Evolutionary conservation across 2,888 invertebrate genomes (phyloP), one percentile per base, ranked within the genome.

Genomic region (Nomada fucata): DNA sequence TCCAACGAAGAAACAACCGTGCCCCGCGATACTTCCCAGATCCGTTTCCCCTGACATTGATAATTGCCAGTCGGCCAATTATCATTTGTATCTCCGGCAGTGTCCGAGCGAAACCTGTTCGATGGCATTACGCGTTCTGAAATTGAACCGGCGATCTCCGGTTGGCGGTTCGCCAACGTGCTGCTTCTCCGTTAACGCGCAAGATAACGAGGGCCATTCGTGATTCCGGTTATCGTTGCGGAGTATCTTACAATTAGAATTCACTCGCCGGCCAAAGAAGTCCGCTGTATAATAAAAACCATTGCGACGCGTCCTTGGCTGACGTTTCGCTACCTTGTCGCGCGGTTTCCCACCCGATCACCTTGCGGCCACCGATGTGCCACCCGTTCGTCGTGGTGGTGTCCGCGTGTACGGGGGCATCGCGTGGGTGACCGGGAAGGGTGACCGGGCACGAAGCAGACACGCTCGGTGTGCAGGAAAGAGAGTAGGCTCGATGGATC

Each of bases 271-370:
- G 15, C 52, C 52, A 71, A 20, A n/a, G 20, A 53, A 3, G 26
- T n/a, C 69, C 69, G 60, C 18, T 26, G 26, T 9, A 5, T 20
- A 7, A 42, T 29, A 60, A 73, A 80, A 68, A 44, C 13, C 13
- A n/a, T 11, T 7, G 29, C 44, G 61, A 73, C 61, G 47, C 47
- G 81, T 80, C 81, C 81, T 81, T 69, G 81, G 18, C 20, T 13
- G 67, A 29, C 29, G 57, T 47, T 79, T 79, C 68, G 69, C 71
- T 80, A 74, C 74, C 74, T 84, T 67, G 86, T 86, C 57, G 67
- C 63, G 59, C 63, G 60, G 42, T 57, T 67, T 65, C 53, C n/a
- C 20, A 26, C 76, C n/a, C 69, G 57, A 36, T 70, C 65, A 76
- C 42, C 70, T 18, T 18, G 57, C 60, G 64, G 64, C 70, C 52